A percentile compares a stretch with the other conserved stretches of the same genome.
These are phyloP conservation scores for Eurytoma californica DNA, from an alignment of 2,888 invertebrate genomes.

Conservation along the genomic window DNA sequence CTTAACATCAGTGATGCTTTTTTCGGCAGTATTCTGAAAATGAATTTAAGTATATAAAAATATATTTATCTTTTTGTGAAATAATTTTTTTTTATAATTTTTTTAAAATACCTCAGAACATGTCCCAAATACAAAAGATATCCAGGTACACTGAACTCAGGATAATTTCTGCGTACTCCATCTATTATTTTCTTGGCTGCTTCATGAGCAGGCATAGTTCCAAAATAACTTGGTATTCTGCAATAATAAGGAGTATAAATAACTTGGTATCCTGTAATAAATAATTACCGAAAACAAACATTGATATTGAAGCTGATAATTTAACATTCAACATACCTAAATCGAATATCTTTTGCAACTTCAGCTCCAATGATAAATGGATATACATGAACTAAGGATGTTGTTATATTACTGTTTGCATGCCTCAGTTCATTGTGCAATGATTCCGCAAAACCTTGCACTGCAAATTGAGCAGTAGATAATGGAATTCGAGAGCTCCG, in stretches of 20 bases:
- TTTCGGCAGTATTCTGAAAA: slow-evolving; percentile 78
- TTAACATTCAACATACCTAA: slow-evolving; percentile 73
- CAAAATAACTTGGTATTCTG: slow-evolving; percentile 82
- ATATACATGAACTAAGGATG: slow-evolving; percentile 80
- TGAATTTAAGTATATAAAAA: slow-evolving; percentile 14
- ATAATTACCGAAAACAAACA: slow-evolving; percentile 4
- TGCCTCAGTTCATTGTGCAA: slow-evolving; percentile 79
- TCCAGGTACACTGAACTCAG: slow-evolving; percentile 81
- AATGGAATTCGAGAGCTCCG: slow-evolving; percentile 77
- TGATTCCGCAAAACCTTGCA: slow-evolving; percentile 81
- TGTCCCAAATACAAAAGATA: slow-evolving; percentile 79
- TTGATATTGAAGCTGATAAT: neutral
- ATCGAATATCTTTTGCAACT: slow-evolving; percentile 77
- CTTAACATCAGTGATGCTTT: slow-evolving; percentile 79
- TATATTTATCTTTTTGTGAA: neutral
- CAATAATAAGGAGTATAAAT: neutral
- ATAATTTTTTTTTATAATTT: neutral
- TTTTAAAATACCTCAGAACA: slow-evolving; percentile 73
- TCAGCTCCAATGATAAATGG: slow-evolving; percentile 79
- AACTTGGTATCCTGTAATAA: slow-evolving; percentile 14
- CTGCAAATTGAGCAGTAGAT: slow-evolving; percentile 81
- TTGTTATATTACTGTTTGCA: slow-evolving; percentile 78
- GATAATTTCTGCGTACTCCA: slow-evolving; percentile 80
- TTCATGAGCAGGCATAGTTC: slow-evolving; percentile 78
- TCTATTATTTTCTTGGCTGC: slow-evolving; percentile 80